Evolutionary conservation across 2,797 vertebrate genomes (phyloP).

Genomic region (Columba guinea): DNA sequence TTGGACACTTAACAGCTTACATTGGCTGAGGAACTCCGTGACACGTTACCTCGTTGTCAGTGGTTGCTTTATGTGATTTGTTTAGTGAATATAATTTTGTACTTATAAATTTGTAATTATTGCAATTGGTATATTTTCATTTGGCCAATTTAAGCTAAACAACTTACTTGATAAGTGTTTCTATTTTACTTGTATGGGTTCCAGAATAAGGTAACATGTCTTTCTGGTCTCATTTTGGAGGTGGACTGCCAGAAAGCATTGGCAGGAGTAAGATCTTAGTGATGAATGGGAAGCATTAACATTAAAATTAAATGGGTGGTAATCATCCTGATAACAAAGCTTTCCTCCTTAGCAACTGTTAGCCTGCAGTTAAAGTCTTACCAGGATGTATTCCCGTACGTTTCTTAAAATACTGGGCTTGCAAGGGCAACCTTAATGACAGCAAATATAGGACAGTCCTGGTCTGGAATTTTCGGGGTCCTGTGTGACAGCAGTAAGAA

Average conservation of each 20-base stretch:
- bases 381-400: background rate
- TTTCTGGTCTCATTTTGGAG: background rate
- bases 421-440: background rate
- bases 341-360: background rate
- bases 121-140: background rate
- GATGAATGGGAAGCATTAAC: background rate
- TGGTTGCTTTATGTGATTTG: background rate
- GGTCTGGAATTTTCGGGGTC: background rate
- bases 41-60: accelerated
- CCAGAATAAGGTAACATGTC: background rate
- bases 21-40: background rate
- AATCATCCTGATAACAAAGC: background rate
- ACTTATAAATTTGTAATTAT: background rate
- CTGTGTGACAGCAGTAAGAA: background rate
- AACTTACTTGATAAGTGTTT: background rate
- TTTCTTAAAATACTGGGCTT: background rate
- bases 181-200: background rate
- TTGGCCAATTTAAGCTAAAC: background rate
- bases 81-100: background rate
- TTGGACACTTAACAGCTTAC: background rate
- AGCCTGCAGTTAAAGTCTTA: background rate
- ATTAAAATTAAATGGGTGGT: background rate
- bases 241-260: background rate
- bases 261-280: background rate
- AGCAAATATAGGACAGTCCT: background rate